Base-by-base conservation (phyloP, 2,797 vertebrate species). In the Anas acuta region DNA sequence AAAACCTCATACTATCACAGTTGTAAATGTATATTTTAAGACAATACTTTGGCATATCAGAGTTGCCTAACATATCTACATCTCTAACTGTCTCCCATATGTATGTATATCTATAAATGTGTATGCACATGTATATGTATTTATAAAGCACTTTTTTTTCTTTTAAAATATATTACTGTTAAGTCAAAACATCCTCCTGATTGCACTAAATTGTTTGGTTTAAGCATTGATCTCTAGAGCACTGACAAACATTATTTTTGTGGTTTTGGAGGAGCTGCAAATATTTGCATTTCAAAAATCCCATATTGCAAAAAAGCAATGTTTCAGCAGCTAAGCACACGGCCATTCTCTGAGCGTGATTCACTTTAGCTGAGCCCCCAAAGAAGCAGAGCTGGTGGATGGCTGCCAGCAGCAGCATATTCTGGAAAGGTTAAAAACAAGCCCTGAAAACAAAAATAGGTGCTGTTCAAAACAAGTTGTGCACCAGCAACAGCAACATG, bases 251-350 rank as follows among this genome's bases (percentile, higher is more conserved):
- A 67, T 51, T 90, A 37, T 75, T 92, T 93, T 83, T 84, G 74
- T 87, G 69, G 61, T 7, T 82, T 95, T 90, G 84, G 56, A 32
- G 89, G 71, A 65, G 22, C 45, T 85, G 89, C 62, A 92, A 95
- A 53, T 92, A 82, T 71, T 89, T 92, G 32, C 23, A 43, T 41
- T 90, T 83, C 71, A 33, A 65, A 95, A 92, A 85, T 77, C 65
- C 32, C 45, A 10, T 66, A 49, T 54, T 77, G n/a, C 25, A 79
- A 64, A 37, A 85, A 80, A 78, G 30, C 82, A 80, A 10, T 20
- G 23, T 69, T 77, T 87, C 62, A n/a, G 58, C 76, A 80, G 58
- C 62, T 20, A 80, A 84, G 73, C 69, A 16, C n/a, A 66, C 2
- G 26, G n/a, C 65, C 11, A 3, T 83, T 91, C 79, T 86, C 79